A percentile compares a stretch with the other conserved stretches of the same genome.
Conservation (phyloP, 1,140 invertebrate species). For the Camponotus vicinus region DNA sequence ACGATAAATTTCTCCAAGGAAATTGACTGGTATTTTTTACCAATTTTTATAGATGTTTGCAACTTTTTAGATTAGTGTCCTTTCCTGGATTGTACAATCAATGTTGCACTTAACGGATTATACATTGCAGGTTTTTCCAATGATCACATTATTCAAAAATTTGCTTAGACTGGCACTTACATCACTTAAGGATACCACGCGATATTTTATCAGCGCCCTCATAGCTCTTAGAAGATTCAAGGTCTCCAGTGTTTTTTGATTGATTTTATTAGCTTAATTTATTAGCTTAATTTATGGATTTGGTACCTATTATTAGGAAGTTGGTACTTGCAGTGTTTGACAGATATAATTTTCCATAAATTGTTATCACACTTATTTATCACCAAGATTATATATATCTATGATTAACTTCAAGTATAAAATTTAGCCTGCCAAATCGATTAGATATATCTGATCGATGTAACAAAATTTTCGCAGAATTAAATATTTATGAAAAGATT, state of each 20-base stretch:
- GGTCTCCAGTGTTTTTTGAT: slow-evolving; percentile 73
- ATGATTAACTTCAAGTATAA: neutral
- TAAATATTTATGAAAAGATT: neutral
- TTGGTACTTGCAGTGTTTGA: slow-evolving; percentile 31
- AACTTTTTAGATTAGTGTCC: neutral
- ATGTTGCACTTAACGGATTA: slow-evolving; percentile 53
- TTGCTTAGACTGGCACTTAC: slow-evolving; percentile 75
- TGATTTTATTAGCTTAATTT: slow-evolving; percentile 53
- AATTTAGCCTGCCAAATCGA: neutral
- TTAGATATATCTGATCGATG: neutral
- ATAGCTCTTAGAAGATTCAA: slow-evolving; percentile 80
- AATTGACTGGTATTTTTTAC: neutral
- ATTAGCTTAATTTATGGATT: slow-evolving; percentile 32
- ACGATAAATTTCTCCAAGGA: neutral
- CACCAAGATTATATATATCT: neutral
- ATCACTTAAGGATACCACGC: slow-evolving; percentile 73
- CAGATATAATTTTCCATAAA: slow-evolving; percentile 6
- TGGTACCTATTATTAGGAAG: slow-evolving; percentile 63
- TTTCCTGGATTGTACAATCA: neutral
- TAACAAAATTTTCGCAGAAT: neutral
- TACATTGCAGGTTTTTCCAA: slow-evolving; percentile 82
- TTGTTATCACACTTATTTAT: neutral
- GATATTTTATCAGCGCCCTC: slow-evolving; percentile 73
- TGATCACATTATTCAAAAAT: slow-evolving; percentile 77
- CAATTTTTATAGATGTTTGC: neutral